Evolutionary conservation across 2,113 vertebrate species (phyloP).

Genomic region (Lota lota): DNA sequence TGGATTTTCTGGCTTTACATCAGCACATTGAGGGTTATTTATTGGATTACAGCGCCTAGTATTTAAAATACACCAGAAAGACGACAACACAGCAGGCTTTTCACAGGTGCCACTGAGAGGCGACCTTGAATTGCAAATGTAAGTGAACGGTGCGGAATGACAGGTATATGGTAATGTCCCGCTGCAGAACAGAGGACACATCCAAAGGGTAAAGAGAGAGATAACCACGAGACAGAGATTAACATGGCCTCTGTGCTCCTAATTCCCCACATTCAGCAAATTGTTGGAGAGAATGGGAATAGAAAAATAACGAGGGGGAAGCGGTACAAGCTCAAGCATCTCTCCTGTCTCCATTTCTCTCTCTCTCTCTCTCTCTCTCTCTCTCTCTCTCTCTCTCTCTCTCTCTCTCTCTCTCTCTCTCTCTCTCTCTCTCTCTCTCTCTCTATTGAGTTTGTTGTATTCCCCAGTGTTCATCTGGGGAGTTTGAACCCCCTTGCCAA

Average conservation of each 20-base stretch:
- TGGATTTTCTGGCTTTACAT: too few relatives aligned
- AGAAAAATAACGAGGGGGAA: not conserved
- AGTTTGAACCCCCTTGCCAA: too few relatives aligned
- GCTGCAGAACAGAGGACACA: not conserved
- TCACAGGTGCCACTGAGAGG: not conserved
- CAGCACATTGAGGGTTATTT: too few relatives aligned
- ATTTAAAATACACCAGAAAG: too few relatives aligned
- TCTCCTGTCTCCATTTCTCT: not conserved
- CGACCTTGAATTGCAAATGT: constrained; percentile 19
- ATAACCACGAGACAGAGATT: constrained; percentile 4
- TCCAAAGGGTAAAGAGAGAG: constrained; percentile 11
- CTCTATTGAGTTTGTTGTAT: too few relatives aligned
- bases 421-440: not conserved
- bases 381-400: not conserved
- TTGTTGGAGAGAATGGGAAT: not conserved
- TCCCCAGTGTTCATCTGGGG: too few relatives aligned
- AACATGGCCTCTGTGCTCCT: constrained; percentile 9
- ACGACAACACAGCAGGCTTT: too few relatives aligned
- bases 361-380: not conserved
- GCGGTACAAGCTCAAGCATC: not conserved
- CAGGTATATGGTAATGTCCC: constrained; percentile 30
- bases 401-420: not conserved
- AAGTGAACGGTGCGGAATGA: constrained; percentile 18
- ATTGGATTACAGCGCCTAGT: too few relatives aligned
- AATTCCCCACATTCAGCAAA: constrained; percentile 33